Conservation (phyloP, 2,888 invertebrate species). For the Erebia epiphron region DNA sequence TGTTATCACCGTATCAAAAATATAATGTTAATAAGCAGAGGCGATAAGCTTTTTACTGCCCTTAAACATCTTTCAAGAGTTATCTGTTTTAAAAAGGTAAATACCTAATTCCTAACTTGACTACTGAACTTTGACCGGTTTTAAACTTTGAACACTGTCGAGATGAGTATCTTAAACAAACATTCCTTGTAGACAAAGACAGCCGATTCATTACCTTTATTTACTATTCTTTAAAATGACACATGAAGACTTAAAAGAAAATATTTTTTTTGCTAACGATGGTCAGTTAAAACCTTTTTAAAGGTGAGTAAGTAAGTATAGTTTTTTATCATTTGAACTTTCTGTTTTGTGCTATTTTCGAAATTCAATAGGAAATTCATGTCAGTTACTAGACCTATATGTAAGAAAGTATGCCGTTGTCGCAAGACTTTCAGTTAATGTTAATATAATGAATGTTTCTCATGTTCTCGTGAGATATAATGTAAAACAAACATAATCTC, state of each 20-base stretch:
- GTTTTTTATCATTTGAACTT: slow-evolving; percentile 2
- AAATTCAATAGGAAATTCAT: not conserved
- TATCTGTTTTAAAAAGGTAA: not conserved
- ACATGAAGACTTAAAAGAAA: not conserved
- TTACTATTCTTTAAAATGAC: slow-evolving; percentile 24
- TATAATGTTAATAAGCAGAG: not conserved
- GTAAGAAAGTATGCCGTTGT: not conserved
- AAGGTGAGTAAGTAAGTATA: not conserved
- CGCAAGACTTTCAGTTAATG: slow-evolving; percentile 3
- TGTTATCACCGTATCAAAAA: slow-evolving; percentile 4
- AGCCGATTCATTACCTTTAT: slow-evolving; percentile 19
- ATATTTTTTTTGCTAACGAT: not conserved
- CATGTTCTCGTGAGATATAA: not conserved
- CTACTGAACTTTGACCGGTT: slow-evolving; percentile 19
- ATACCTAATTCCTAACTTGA: slow-evolving; percentile 13
- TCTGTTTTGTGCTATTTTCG: slow-evolving; percentile 4
- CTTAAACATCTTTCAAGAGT: not conserved
- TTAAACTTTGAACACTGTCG: slow-evolving; percentile 5
- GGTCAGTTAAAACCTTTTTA: not conserved
- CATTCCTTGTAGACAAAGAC: slow-evolving; percentile 29
- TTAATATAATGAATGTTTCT: not conserved
- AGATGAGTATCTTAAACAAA: slow-evolving; percentile 34
- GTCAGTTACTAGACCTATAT: not conserved
- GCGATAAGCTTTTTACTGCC: slow-evolving; percentile 8
- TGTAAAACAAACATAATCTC: too few species aligned